Percentiles rank a stretch among this genome's conserved stretches.
These are phyloP conservation scores for Erythrocercus mccallii DNA, from an alignment of 2,113 vertebrate species.

Conservation along the genomic window DNA sequence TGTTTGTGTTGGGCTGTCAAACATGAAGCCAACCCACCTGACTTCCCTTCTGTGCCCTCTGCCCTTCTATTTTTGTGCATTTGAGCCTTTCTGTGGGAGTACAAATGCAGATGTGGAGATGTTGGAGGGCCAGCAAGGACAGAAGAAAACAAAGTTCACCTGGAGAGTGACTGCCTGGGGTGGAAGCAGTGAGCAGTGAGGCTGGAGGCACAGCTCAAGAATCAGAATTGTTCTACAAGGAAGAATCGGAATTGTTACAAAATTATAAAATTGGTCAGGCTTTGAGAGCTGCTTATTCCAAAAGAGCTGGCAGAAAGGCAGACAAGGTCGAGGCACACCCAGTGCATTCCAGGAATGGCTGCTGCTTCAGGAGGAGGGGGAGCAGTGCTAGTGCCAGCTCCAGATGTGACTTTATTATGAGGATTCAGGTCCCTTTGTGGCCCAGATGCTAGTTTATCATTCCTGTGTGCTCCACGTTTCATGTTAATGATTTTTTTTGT, in stretches of 20 bases:
- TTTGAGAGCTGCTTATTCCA: not conserved
- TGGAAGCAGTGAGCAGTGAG: not conserved
- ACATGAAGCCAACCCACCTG: not conserved
- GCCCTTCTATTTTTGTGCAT: not conserved
- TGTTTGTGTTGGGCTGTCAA: not conserved
- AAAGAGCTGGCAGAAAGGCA: not conserved
- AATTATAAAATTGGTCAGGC: not conserved
- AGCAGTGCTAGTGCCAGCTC: not conserved
- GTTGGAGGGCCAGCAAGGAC: not conserved
- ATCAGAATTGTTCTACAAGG: not conserved
- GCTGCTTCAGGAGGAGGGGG: accelerated
- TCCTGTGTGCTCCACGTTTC: not conserved
- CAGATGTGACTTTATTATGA: not conserved
- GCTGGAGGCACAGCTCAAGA: not conserved
- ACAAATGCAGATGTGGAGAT: not conserved
- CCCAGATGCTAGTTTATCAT: not conserved
- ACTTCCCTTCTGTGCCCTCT: not conserved
- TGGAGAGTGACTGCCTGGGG: not conserved
- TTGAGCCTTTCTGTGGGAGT: not conserved
- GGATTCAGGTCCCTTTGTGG: not conserved
- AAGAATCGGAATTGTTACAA: not conserved
- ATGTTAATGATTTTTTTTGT: not conserved
- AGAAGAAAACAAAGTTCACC: not conserved
- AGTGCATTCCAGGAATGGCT: accelerated
- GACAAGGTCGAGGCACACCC: not conserved